These are phyloP conservation scores for Tortricodes alternella DNA, from an alignment of 2,888 invertebrate species.

Conservation along the genomic window DNA sequence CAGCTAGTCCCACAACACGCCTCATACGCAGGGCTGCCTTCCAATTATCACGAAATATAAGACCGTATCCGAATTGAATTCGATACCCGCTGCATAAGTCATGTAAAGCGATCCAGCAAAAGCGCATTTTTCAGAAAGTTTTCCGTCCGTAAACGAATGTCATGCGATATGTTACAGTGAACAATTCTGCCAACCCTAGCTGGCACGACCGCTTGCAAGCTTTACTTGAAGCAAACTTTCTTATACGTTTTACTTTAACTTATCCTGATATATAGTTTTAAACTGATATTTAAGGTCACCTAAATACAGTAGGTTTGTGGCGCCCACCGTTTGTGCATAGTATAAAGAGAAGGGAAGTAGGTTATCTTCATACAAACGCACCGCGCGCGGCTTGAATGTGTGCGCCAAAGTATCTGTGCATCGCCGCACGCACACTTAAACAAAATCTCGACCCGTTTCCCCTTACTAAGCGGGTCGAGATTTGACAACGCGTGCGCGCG, in stretches of 20 bases:
- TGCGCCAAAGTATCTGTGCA: too few species aligned
- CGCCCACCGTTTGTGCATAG: too few species aligned
- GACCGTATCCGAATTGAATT: constrained; percentile 9
- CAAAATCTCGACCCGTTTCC: too few species aligned
- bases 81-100: background rate
- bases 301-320: background rate
- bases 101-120: constrained; percentile 21
- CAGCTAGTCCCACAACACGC: constrained; percentile 64
- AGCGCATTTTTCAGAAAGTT: constrained; percentile 27
- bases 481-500: too few species aligned
- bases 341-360: too few species aligned
- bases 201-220: constrained; percentile 43
- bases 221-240: constrained; percentile 67
- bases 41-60: constrained; percentile 8
- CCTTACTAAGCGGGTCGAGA: too few species aligned
- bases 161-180: constrained; percentile 25
- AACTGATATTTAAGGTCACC: constrained; percentile 37
- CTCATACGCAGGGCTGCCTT: constrained; percentile 24
- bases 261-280: constrained; percentile 51
- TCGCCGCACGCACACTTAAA: too few species aligned
- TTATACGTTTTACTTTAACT: constrained; percentile 58
- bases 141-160: constrained; percentile 22
- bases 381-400: too few species aligned
- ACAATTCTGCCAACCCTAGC: constrained; percentile 28
- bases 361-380: too few species aligned